Evolutionary conservation across 53 echinoderm and acorn worm genomes (phyloP), one percentile per base, ranked within the genome.

Genomic region (Actinopyga echinites): DNA sequence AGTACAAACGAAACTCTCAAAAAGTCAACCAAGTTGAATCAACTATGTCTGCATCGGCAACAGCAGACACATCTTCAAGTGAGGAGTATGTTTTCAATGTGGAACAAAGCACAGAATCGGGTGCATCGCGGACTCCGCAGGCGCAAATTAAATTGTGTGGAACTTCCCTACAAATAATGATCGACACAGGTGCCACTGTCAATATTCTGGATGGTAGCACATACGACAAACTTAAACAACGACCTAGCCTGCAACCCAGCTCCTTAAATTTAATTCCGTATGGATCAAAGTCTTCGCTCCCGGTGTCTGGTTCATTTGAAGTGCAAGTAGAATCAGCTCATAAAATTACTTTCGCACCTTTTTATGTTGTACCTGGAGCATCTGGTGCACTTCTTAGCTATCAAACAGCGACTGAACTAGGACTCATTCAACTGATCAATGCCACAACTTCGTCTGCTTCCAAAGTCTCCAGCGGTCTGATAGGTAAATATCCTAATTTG

Each of bases 21-120:
- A 58, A 21, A 58, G 58, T 22, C 21, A 58, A 21, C n/a, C 58
- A 58, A 4, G 58, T 24, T 4, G n/a, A 58, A 24, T 58, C 21
- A 24, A 58, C 21, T 21, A 24, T 9, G 25, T 21, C 58, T 4
- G 58, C n/a, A 58, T 22, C 21, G 58, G 10, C 58, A 58, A 24
- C 4, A 4, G 4, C n/a, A 58, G 25, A 22, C 58, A 22, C 10
- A 4, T 21, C 58, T 22, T 21, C 21, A 5, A 65, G 66, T 32
- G 66, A 65, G 17, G 66, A 65, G 66, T 65, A 65, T 15, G 66
- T 65, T 23, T 65, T 65, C 30, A 65, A 23, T 19, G 25, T 26
- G 4, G 2, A 65, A 37, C 3, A 37, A 37, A n/a, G n/a, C 21
- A 26, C 2, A 25, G 29, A 19, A 19, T 28, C 33, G 7, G 30